Evolutionary conservation across 1,140 invertebrate genomes (phyloP).

Genomic region (Lucilia sericata): DNA sequence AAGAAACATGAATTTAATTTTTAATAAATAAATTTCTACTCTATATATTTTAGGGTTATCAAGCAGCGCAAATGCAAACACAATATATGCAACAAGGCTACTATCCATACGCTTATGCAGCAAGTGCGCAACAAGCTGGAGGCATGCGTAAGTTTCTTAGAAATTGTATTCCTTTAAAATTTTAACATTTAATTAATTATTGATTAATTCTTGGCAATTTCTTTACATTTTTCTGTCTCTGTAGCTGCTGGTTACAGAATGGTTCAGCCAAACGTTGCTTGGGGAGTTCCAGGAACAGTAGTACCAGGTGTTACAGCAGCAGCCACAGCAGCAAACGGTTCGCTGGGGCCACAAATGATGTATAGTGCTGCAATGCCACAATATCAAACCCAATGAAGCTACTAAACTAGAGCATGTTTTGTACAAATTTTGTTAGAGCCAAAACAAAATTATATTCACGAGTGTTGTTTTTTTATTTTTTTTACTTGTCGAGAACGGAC

Average conservation of each 20-base stretch:
- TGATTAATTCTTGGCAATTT: neutral
- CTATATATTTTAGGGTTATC: conserved; percentile 59
- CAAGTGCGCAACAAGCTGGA: conserved; percentile 67
- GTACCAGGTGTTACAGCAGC: conserved; percentile 71
- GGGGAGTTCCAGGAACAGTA: conserved; percentile 71
- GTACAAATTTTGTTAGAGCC: conserved; percentile 43
- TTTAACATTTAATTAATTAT: conserved; percentile 14
- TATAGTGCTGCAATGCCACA: conserved; percentile 82
- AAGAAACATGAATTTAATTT: conserved; percentile 28
- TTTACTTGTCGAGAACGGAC: neutral
- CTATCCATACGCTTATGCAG: conserved; percentile 68
- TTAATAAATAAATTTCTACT: conserved; percentile 45
- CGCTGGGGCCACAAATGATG: conserved; percentile 75
- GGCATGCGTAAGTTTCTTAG: conserved; percentile 47
- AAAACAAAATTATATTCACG: conserved; percentile 35
- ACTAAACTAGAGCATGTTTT: conserved; percentile 44
- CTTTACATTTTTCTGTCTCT: conserved; percentile 31
- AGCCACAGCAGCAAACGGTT: conserved; percentile 70
- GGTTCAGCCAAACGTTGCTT: conserved; percentile 70
- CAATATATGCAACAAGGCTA: conserved; percentile 78
- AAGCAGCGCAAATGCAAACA: conserved; percentile 72
- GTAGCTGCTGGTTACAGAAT: conserved; percentile 67
- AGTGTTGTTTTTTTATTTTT: conserved; percentile 20
- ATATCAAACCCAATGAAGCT: conserved; percentile 79
- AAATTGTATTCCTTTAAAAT: neutral